Evolutionary conservation across 2,113 vertebrate species (phyloP).

Genomic region (Notiomystis cincta): DNA sequence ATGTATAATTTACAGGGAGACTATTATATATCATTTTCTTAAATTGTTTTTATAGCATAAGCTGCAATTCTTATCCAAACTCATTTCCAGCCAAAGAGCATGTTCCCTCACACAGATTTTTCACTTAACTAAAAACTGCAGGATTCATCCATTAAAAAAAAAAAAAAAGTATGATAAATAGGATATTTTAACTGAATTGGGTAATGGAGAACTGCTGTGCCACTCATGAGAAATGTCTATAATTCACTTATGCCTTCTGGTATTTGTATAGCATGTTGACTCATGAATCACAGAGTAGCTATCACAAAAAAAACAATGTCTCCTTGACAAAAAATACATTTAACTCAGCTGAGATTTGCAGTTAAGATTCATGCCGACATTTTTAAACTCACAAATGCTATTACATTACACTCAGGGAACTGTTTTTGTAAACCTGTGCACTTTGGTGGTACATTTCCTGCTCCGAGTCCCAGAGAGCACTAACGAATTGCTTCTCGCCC

Average conservation of each 20-base stretch:
- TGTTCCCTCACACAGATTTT: not conserved
- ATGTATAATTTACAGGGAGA: not conserved
- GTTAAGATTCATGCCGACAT: constrained; percentile 11
- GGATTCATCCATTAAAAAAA: constrained; percentile 2
- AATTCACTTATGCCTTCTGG: constrained; percentile 60
- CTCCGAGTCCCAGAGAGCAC: not conserved
- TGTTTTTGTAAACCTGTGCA: not conserved
- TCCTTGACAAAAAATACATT: constrained; percentile 35
- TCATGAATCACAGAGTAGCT: constrained; percentile 59
- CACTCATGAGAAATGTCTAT: constrained; percentile 53
- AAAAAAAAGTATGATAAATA: constrained; percentile 13
- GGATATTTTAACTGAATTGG: constrained; percentile 54
- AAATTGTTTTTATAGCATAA: not conserved
- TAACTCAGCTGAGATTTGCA: constrained; percentile 39
- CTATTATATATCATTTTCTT: not conserved
- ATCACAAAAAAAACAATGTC: constrained; percentile 34
- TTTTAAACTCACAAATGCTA: constrained; percentile 30
- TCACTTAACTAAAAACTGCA: constrained; percentile 35
- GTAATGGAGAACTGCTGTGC: constrained; percentile 54
- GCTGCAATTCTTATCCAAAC: constrained; percentile 35
- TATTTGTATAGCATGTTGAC: constrained; percentile 56
- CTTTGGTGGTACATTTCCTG: not conserved
- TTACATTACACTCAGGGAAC: not conserved
- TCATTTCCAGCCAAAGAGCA: not conserved
- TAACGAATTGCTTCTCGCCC: not conserved